Conservation (phyloP, 2,888 invertebrate genomes). For the Seira musarum region DNA sequence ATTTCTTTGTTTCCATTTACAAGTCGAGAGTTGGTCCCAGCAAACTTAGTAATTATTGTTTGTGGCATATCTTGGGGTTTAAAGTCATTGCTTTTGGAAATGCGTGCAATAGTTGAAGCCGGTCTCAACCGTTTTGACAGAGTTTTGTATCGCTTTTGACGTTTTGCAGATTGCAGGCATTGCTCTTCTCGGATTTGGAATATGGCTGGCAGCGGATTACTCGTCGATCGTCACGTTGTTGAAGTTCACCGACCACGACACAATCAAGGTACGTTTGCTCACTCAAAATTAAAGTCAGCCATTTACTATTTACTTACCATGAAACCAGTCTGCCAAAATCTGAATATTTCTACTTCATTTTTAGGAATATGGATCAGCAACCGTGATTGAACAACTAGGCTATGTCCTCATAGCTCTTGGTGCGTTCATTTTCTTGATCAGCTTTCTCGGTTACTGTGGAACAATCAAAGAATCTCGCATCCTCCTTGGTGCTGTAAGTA, state of each 20-base stretch:
- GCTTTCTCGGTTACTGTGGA: conserved; percentile 82
- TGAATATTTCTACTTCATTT: neutral
- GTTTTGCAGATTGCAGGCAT: conserved; percentile 77
- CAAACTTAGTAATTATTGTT: too few species aligned
- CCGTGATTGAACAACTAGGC: conserved; percentile 79
- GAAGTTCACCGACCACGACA: conserved; percentile 76
- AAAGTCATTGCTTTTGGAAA: neutral
- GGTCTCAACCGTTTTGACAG: neutral
- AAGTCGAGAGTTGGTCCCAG: too few species aligned
- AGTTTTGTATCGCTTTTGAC: conserved; percentile 8
- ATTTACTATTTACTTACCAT: neutral
- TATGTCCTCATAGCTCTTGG: conserved; percentile 81
- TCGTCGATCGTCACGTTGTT: conserved; percentile 78
- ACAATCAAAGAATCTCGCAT: conserved; percentile 80
- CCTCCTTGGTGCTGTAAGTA: conserved; percentile 79
- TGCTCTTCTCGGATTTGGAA: conserved; percentile 78
- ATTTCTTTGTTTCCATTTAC: too few species aligned
- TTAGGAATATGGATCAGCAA: conserved; percentile 67
- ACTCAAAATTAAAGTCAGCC: neutral
- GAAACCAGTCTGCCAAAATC: neutral
- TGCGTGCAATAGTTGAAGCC: neutral
- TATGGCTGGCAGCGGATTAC: conserved; percentile 81
- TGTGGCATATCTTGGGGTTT: too few species aligned
- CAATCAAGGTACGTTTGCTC: conserved; percentile 75
- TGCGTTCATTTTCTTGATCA: conserved; percentile 80